These are phyloP conservation scores for Xanthia togata DNA, from an alignment of 2,888 invertebrate genomes.

Conservation along the genomic window DNA sequence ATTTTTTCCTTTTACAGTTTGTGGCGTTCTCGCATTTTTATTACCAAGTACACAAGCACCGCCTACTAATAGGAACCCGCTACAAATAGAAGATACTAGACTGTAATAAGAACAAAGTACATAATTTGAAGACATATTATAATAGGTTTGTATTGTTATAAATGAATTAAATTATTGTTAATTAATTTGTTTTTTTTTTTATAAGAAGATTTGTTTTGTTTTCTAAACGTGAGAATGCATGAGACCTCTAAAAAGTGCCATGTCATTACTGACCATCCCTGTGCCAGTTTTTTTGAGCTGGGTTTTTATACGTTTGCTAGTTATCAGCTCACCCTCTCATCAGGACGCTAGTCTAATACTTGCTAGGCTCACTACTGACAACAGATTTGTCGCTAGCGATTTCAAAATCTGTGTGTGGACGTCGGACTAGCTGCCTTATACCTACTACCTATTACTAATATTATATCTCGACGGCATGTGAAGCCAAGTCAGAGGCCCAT, in stretches of 20 bases:
- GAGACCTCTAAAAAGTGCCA: background rate
- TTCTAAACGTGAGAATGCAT: no score
- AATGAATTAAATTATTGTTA: constrained; percentile 36
- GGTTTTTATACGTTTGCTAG: background rate
- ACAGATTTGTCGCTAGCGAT: background rate
- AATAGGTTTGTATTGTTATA: constrained; percentile 1
- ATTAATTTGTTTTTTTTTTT: background rate
- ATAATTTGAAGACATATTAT: background rate
- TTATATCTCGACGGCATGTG: no score
- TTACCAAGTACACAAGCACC: constrained; percentile 67
- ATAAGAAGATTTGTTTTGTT: background rate
- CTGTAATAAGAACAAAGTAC: constrained; percentile 48
- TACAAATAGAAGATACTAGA: constrained; percentile 47
- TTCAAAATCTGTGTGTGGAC: background rate
- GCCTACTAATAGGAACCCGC: constrained; percentile 37
- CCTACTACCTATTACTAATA: no score
- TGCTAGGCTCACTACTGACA: background rate
- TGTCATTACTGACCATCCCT: background rate
- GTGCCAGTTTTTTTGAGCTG: background rate
- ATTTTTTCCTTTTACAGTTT: constrained; percentile 76
- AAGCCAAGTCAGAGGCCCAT: no score
- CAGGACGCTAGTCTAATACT: no score
- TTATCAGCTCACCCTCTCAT: background rate
- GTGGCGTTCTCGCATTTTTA: constrained; percentile 74
- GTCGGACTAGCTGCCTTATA: background rate